Evolutionary conservation across 2,113 vertebrate species (phyloP), one percentile per base, ranked within the genome.

Genomic region (Delphinapterus leucas): DNA sequence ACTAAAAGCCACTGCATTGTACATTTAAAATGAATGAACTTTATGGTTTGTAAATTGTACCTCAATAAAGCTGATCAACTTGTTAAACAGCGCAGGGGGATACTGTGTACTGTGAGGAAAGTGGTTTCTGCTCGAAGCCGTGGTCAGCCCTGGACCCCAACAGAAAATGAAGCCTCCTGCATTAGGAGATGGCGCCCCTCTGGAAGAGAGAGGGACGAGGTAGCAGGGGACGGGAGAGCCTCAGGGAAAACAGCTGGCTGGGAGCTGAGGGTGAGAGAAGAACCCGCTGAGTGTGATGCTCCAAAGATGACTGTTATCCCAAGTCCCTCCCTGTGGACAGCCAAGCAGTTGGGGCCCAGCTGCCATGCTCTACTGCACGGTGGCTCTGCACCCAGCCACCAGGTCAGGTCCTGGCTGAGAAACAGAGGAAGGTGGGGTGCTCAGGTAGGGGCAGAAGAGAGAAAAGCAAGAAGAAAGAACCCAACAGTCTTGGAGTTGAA

Each of bases 231-330:
- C 2, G 0, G 18, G 25, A 7, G 18, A 3, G 15, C 11, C 84
- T 31, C 36, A 9, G 12, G 65, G 28, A 70, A 20, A 15, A 6
- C 36, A 36, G 53, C 47, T n/a, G 76, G 14, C 93, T 76, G 58
- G 83, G 83, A 61, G 44, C 63, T 20, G 38, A 33, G 13, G 18
- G 63, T 25, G 20, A 65, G 20, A 49, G 28, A 84, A 47, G 33
- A 60, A 9, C 9, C 28, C 0, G 0, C 12, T 0, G 13, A 23
- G 47, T 26, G 38, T 1, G 17, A 53, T 12, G 1, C 25, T 60
- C 68, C 14, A 26, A 26, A 88, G 10, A 63, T 9, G 15, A 17
- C 10, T 36, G 5, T 41, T 3, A 0, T 70, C 89, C 28, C 77
- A 15, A 8, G 36, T 12, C 68, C 31, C 20, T 44, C 55, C 85